phyloP scores from a whole-genome alignment of 2,113 vertebrate species.

The Garra rufa region DNA sequence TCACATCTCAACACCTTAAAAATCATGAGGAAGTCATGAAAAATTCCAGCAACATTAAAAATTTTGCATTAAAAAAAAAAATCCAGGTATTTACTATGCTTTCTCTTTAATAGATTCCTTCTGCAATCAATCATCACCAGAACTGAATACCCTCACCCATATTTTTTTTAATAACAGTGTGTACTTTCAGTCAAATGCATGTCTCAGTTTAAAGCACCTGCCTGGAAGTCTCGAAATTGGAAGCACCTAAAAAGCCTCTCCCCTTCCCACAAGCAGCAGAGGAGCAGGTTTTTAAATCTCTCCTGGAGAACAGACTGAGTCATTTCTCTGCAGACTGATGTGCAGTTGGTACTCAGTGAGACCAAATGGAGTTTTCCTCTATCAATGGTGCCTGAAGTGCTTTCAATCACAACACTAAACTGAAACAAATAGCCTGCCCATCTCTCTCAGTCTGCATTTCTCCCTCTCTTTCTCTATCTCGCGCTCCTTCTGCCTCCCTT shows the following conservation, averaged over 20 bases:
- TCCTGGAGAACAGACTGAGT: constrained; percentile 20
- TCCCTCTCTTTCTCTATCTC: constrained; percentile 33
- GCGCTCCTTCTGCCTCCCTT: constrained; percentile 11
- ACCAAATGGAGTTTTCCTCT: constrained; percentile 42
- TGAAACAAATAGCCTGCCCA: constrained; percentile 38
- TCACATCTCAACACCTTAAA: neutral
- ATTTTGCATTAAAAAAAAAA: neutral
- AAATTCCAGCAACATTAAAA: neutral
- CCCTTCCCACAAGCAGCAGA: neutral
- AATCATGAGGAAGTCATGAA: neutral
- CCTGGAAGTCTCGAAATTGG: constrained; percentile 7
- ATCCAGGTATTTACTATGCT: neutral
- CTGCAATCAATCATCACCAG: neutral
- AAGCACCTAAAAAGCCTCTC: neutral
- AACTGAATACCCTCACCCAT: neutral
- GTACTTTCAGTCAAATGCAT: neutral
- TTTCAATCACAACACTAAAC: constrained; percentile 47
- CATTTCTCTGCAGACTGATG: constrained; percentile 35
- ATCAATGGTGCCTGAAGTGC: constrained; percentile 41
- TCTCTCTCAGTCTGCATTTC: constrained; percentile 18
- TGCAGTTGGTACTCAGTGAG: constrained; percentile 32
- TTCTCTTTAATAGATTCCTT: neutral
- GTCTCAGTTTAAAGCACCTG: constrained; percentile 9
- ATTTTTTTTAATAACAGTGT: neutral
- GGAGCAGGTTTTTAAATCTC: constrained; percentile 21